phyloP scores from a whole-genome alignment of 2,113 vertebrate genomes.

The Podarcis cretensis region DNA sequence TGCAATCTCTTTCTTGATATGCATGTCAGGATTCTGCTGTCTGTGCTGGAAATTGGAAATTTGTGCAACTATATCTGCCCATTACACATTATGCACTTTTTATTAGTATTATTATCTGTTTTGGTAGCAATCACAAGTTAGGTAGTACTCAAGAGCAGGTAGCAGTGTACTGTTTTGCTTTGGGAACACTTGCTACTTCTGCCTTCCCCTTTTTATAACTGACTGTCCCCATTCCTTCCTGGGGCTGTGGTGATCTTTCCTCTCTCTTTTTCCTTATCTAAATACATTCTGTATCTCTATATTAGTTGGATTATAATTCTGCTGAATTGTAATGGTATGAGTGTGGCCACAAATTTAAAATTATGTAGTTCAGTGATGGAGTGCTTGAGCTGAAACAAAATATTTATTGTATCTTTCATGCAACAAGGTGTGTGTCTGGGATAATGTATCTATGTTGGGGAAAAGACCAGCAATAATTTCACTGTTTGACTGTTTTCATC shows the following conservation, averaged over 20 bases:
- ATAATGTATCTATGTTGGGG: background rate
- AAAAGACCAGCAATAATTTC: background rate
- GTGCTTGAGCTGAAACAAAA: background rate
- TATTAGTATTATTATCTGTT: background rate
- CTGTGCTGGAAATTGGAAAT: background rate
- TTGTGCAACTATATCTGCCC: background rate
- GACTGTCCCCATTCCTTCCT: background rate
- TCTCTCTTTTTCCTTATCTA: background rate
- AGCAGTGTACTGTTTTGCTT: background rate
- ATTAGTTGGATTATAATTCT: background rate
- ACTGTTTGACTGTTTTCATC: background rate
- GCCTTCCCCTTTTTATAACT: background rate
- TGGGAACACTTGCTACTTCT: background rate
- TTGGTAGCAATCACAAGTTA: background rate
- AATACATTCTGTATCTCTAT: background rate
- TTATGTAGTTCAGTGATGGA: background rate
- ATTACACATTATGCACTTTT: background rate
- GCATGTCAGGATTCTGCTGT: background rate
- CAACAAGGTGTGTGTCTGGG: background rate
- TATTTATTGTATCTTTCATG: background rate
- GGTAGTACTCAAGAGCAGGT: background rate
- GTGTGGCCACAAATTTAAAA: background rate
- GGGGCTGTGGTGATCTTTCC: background rate
- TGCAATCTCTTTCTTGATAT: background rate
- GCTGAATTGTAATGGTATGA: background rate